Conservation (phyloP, 2,888 invertebrate genomes). For the Monochamus alternatus region DNA sequence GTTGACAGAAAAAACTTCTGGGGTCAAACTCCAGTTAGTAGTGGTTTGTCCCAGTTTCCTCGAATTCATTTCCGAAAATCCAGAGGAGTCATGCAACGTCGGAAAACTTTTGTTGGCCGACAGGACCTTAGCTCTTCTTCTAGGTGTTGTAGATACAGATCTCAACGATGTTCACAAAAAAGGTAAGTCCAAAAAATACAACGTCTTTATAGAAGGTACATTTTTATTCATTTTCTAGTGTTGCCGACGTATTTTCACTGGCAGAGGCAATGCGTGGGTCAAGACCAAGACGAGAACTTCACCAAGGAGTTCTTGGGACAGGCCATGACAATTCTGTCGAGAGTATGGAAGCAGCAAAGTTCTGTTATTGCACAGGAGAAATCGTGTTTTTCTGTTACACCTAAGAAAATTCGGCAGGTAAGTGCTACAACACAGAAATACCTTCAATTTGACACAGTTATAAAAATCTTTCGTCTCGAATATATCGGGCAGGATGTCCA, state of each 20-base stretch:
- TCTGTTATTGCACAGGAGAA: conserved; percentile 70
- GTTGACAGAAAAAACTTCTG: conserved; percentile 74
- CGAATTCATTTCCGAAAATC: conserved; percentile 75
- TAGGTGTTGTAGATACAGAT: conserved; percentile 84
- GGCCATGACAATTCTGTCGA: conserved; percentile 84
- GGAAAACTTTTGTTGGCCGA: conserved; percentile 79
- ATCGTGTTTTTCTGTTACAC: conserved; percentile 81
- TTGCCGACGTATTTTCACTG: conserved; percentile 84
- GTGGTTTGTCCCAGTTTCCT: conserved; percentile 85
- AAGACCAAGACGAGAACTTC: conserved; percentile 88
- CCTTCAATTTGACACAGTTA: too few relatives aligned
- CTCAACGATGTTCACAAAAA: conserved; percentile 80
- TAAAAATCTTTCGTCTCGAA: too few relatives aligned
- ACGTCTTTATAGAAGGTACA: not conserved
- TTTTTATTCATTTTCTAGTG: conserved; percentile 68
- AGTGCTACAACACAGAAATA: conserved; percentile 61
- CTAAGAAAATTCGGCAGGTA: conserved; percentile 85
- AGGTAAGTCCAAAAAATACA: conserved; percentile 70
- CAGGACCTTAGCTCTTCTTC: conserved; percentile 84
- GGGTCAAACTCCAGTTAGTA: conserved; percentile 85
- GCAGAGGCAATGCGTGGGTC: conserved; percentile 83
- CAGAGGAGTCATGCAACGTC: conserved; percentile 72
- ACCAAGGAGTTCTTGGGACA: conserved; percentile 89
- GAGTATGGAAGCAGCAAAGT: conserved; percentile 71
- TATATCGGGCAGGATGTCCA: too few relatives aligned